These are phyloP conservation scores for Alouatta palliata DNA, from an alignment of 2,113 vertebrate genomes.

Conservation along the genomic window DNA sequence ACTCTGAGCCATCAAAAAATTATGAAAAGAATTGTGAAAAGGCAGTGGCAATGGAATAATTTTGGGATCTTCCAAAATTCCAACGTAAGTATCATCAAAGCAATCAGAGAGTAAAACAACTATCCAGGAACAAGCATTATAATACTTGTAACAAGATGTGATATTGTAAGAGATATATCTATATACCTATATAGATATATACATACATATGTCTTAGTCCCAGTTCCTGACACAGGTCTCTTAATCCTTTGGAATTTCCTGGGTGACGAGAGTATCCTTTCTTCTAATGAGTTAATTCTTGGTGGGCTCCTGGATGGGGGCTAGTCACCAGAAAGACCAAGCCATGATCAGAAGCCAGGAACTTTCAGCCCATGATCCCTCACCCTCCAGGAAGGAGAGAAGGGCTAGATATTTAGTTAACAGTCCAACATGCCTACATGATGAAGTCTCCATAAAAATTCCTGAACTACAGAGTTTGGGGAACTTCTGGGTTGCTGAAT, in stretches of 20 bases:
- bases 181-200: fast-evolving
- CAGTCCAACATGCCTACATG: background rate
- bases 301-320: background rate
- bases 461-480: background rate
- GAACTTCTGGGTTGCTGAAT: background rate
- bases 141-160: background rate
- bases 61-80: background rate
- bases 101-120: background rate
- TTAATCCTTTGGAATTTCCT: background rate
- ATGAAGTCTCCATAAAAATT: background rate
- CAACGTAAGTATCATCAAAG: background rate
- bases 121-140: background rate
- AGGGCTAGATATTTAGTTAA: background rate
- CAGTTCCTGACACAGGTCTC: background rate
- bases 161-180: no score
- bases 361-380: background rate
- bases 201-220: background rate
- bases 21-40: background rate
- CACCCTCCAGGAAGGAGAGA: background rate
- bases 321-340: background rate
- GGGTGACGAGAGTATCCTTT: background rate
- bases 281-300: background rate
- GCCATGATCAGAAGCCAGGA: background rate
- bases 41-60: background rate
- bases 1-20: background rate